These are phyloP conservation scores for Microplitis deprimator DNA, from an alignment of 2,888 invertebrate genomes.

Conservation along the genomic window DNA sequence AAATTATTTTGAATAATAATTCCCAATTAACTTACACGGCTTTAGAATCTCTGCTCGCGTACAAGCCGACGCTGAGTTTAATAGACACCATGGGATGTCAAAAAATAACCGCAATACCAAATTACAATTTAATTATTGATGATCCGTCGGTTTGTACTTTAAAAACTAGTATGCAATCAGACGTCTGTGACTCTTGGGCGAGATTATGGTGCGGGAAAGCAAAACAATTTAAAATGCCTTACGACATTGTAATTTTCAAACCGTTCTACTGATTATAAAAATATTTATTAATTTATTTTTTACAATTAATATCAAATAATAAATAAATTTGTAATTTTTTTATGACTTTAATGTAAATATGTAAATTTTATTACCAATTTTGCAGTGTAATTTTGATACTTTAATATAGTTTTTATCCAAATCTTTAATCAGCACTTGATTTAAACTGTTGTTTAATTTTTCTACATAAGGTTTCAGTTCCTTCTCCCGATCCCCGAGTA, in stretches of 20 bases:
- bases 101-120: conserved; percentile 55
- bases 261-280: conserved; percentile 48
- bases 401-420: conserved; percentile 71
- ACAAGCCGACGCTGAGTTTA: conserved; percentile 59
- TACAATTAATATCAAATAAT: conserved; percentile 27
- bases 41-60: conserved; percentile 55
- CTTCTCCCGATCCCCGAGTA: conserved; percentile 78
- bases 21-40: conserved; percentile 55
- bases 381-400: conserved; percentile 78
- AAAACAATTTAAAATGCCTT: conserved; percentile 54
- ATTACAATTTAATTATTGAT: conserved; percentile 50
- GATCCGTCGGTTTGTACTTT: conserved; percentile 62
- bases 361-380: conserved; percentile 83
- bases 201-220: conserved; percentile 60
- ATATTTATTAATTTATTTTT: conserved; percentile 41
- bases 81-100: conserved; percentile 63
- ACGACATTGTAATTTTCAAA: conserved; percentile 61
- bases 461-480: conserved; percentile 73
- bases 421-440: conserved; percentile 65
- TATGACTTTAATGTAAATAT: conserved; percentile 73
- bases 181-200: conserved; percentile 60
- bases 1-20: conserved; percentile 60
- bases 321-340: conserved; percentile 1
- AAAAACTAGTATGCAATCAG: conserved; percentile 56
- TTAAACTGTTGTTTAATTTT: conserved; percentile 72